These are phyloP conservation scores for Mylabris sibirica DNA, from an alignment of 2,888 invertebrate species.

Conservation along the genomic window DNA sequence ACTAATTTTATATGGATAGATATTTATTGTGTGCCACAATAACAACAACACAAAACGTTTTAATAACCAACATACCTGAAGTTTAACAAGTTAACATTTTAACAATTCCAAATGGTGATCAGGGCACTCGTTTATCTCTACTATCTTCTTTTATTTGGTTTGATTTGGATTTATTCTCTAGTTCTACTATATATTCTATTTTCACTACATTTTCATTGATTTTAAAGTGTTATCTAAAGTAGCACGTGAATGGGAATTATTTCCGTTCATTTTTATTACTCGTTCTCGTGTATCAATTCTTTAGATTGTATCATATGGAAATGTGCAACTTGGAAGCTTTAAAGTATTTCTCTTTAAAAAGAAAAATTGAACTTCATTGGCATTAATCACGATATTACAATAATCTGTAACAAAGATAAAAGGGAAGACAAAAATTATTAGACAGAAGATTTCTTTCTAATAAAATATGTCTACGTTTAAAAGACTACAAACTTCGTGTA, in stretches of 20 bases:
- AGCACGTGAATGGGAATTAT: constrained; percentile 40
- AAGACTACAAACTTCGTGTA: too few species aligned
- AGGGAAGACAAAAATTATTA: background rate
- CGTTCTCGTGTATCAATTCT: constrained; percentile 42
- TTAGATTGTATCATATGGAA: constrained; percentile 43
- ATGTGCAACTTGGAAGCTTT: constrained; percentile 42
- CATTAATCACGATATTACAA: constrained; percentile 28
- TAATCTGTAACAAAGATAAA: background rate
- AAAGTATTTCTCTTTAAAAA: constrained; percentile 36
- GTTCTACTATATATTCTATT: background rate
- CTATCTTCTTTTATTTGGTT: background rate
- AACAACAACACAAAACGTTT: constrained; percentile 48
- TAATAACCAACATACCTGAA: constrained; percentile 54
- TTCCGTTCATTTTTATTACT: constrained; percentile 42
- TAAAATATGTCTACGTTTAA: too few species aligned
- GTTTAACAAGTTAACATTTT: constrained; percentile 26
- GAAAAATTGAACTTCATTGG: constrained; percentile 41
- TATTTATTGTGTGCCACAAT: background rate
- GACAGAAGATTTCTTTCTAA: background rate
- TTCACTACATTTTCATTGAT: constrained; percentile 16
- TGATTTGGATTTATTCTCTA: background rate
- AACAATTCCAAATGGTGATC: constrained; percentile 9
- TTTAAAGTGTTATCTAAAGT: constrained; percentile 41
- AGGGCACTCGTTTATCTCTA: background rate
- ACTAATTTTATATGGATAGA: constrained; percentile 42